Evolutionary conservation across 2,113 vertebrate genomes (phyloP), one percentile per base, ranked within the genome.

Genomic region (Hippopotamus amphibius): DNA sequence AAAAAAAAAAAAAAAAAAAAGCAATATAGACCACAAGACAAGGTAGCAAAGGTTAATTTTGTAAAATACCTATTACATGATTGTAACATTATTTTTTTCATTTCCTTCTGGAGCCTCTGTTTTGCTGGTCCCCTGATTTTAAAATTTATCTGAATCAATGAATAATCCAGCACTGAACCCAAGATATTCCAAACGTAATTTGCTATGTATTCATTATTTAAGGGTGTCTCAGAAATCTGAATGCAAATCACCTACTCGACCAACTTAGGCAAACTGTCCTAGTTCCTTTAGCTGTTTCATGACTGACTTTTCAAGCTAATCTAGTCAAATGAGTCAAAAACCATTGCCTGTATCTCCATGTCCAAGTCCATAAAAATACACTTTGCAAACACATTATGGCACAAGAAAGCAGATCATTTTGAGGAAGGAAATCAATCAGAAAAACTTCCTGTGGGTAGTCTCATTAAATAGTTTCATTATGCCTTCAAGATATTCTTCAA

Each of bases 381-480:
- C 33, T 90, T 97, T 77, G 15, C n/a, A 82, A 61, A 88, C 33
- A 41, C 72, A 93, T 76, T 69, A 72, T 95, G 68, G 72, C 30
- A 41, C 53, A 74, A 84, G 55, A 93, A 96, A 94, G 69, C 7
- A 92, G n/a, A 82, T n/a, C 33, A 71, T 96, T 81, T 65, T 30
- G 50, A 93, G 41, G 68, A 96, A 88, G 91, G 33, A 85, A 91
- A 80, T 86, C 30, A 83, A 88, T 95, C 66, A 95, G 82, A 94
- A 95, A 93, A 68, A 89, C 61, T 91, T 95, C 66, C 33, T 90
- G 15, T 57, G 72, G 50, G 72, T 94, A 91, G 95, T 84, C 57
- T 91, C 91, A 97, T 86, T 90, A 85, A 90, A 88, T 50, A 86
- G 28, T 41, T 90, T 7, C 41, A 59, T 1, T 21, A 16, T 55